These are phyloP conservation scores for Ceyx margarethae DNA, from an alignment of 2,113 vertebrate species.

Conservation along the genomic window DNA sequence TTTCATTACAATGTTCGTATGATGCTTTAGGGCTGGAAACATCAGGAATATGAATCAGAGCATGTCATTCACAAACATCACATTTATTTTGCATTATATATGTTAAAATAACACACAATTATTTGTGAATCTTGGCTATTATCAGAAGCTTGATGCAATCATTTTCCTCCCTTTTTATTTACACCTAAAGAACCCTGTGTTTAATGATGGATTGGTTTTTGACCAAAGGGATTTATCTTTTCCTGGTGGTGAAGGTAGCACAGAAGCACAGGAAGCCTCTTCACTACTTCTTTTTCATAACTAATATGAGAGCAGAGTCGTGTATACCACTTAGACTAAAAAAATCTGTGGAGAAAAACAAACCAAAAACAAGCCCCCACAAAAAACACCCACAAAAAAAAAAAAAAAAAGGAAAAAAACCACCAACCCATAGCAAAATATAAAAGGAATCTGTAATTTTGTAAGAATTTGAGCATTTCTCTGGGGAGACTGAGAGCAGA, in stretches of 20 bases:
- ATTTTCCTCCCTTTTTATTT: background rate
- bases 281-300: slow-evolving; percentile 66
- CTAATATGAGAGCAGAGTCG: background rate
- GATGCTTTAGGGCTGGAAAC: slow-evolving; percentile 74
- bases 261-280: slow-evolving; percentile 67
- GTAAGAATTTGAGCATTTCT: background rate
- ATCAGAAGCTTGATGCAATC: background rate
- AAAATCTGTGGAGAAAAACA: background rate
- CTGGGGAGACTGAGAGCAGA: background rate
- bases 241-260: slow-evolving; percentile 68
- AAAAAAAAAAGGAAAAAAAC: too few species aligned
- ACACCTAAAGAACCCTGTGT: background rate
- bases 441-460: background rate
- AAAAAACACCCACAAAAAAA: too few species aligned
- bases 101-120: background rate
- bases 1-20: slow-evolving; percentile 35
- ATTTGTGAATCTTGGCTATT: background rate
- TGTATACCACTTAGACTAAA: slow-evolving; percentile 39
- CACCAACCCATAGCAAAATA: too few species aligned
- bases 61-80: background rate
- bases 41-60: slow-evolving; percentile 56
- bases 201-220: background rate
- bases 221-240: slow-evolving; percentile 23
- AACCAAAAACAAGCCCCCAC: too few species aligned
- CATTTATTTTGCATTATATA: background rate